Conservation (phyloP, 2,888 invertebrate genomes). For the Paralinhomoeus sp. region DNA sequence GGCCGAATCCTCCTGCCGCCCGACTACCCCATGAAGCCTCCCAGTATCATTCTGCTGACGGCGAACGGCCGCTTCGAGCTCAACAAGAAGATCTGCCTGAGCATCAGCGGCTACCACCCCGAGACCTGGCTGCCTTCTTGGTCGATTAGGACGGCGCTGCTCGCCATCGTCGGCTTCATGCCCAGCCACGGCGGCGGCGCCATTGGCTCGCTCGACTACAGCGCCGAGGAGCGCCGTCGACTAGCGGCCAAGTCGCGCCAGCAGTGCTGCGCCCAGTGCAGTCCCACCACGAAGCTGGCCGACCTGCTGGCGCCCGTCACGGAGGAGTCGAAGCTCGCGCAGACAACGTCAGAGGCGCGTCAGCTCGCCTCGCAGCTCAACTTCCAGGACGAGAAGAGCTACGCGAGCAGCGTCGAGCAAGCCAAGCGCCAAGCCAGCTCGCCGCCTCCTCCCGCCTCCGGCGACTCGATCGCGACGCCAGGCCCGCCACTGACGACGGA, state of each 20-base stretch:
- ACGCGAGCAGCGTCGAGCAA: no score
- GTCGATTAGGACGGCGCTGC: conserved; percentile 72
- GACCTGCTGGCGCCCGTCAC: background rate
- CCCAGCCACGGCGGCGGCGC: conserved; percentile 68
- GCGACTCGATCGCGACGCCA: no score
- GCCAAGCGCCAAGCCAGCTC: no score
- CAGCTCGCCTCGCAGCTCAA: background rate
- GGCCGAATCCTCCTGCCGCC: conserved; percentile 69
- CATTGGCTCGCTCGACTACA: conserved; percentile 68
- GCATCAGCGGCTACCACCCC: conserved; percentile 85
- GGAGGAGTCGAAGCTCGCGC: background rate
- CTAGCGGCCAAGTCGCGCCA: conserved; percentile 36
- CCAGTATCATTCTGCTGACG: conserved; percentile 70
- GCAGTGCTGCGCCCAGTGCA: conserved; percentile 2
- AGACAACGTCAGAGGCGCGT: background rate
- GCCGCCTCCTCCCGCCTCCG: no score
- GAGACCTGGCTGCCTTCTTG: conserved; percentile 93
- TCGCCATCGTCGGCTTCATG: conserved; percentile 82
- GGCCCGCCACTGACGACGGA: no score
- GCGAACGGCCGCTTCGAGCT: conserved; percentile 80
- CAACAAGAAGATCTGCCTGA: conserved; percentile 77
- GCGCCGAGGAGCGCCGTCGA: conserved; percentile 52
- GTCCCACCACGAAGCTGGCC: background rate
- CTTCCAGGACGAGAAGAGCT: background rate
- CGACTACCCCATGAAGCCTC: conserved; percentile 91